A percentile compares a stretch with the other conserved stretches of the same genome.
Conservation (phyloP, 1,140 invertebrate genomes). For the Papilio polyxenes region DNA sequence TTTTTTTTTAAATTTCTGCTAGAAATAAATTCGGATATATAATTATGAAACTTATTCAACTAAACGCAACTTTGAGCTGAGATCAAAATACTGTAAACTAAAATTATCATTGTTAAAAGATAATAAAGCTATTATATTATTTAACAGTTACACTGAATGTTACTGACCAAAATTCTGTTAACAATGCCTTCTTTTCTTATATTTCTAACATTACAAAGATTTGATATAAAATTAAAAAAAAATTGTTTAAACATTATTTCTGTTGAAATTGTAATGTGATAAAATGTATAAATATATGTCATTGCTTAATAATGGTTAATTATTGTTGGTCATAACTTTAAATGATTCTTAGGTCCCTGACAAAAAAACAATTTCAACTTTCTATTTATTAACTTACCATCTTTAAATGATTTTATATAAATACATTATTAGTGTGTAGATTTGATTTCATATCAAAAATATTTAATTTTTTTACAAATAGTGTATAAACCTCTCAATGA, state of each 20-base stretch:
- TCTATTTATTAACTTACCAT: neutral
- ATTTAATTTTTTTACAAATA: neutral
- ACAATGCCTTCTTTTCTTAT: neutral
- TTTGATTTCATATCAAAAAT: constrained; percentile 2
- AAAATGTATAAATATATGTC: too few species aligned
- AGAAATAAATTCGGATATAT: constrained; percentile 1
- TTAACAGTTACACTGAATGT: constrained; percentile 7
- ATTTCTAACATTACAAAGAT: too few species aligned
- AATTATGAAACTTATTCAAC: constrained; percentile 24
- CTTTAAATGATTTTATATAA: neutral
- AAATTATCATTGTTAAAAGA: neutral
- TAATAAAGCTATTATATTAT: neutral
- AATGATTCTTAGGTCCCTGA: too few species aligned
- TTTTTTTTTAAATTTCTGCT: neutral
- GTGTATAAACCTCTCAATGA: neutral
- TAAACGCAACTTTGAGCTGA: constrained; percentile 27
- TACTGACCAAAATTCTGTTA: constrained; percentile 21
- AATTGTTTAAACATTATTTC: too few species aligned
- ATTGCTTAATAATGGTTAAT: neutral
- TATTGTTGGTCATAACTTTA: too few species aligned
- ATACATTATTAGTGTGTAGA: neutral
- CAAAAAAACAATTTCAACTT: too few species aligned
- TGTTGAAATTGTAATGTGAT: too few species aligned
- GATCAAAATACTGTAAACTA: constrained; percentile 19
- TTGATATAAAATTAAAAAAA: neutral